A percentile compares a stretch with the other conserved stretches of the same genome.
These are phyloP conservation scores for Hemistola chrysoprasaria DNA, from an alignment of 2,888 invertebrate genomes.

Conservation along the genomic window DNA sequence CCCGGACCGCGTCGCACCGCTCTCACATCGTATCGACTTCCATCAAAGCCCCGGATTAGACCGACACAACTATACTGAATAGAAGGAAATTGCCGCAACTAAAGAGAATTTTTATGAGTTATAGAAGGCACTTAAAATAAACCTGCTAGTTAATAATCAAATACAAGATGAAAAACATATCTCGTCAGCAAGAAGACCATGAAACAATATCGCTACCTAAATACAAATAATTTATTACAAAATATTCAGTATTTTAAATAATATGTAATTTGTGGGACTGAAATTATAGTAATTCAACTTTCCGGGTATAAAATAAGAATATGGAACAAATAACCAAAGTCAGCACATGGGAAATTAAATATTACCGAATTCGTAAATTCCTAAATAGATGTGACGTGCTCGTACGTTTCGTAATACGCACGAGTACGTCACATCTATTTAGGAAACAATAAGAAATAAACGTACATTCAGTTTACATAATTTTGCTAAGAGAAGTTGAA, in stretches of 20 bases:
- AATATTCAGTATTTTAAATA: too few relatives aligned
- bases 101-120: slow-evolving; percentile 8
- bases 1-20: slow-evolving; percentile 26
- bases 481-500: slow-evolving; percentile 30
- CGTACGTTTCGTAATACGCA: too few relatives aligned
- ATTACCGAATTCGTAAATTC: too few relatives aligned
- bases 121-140: background rate
- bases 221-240: too few relatives aligned
- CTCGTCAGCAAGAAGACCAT: too few relatives aligned
- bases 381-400: slow-evolving; percentile 11
- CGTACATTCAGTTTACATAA: slow-evolving; percentile 27
- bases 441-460: slow-evolving; percentile 24
- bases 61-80: slow-evolving; percentile 21
- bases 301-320: too few relatives aligned
- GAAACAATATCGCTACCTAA: too few relatives aligned
- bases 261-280: too few relatives aligned
- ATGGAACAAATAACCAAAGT: too few relatives aligned
- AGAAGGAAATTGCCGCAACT: slow-evolving; percentile 20
- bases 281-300: too few relatives aligned
- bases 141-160: background rate
- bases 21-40: slow-evolving; percentile 28
- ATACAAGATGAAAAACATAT: too few relatives aligned
- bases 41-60: slow-evolving; percentile 32
- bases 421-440: slow-evolving; percentile 10
- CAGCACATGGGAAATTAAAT: too few relatives aligned